Evolutionary conservation across 2,888 invertebrate species (phyloP).

Genomic region (Iphiclides podalirius): DNA sequence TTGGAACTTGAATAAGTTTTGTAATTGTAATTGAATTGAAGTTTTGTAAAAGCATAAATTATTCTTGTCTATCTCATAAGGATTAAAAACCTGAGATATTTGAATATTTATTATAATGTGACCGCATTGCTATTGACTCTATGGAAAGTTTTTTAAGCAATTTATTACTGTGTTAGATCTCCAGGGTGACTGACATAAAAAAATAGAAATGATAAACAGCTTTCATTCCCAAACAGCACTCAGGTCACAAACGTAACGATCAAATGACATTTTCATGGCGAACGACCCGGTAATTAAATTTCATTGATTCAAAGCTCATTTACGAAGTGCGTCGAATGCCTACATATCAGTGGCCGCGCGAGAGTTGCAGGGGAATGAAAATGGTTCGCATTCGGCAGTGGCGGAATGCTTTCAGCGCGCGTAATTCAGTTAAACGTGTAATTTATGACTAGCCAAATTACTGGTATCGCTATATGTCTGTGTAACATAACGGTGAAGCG

Average conservation of each 20-base stretch:
- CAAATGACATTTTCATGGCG: constrained; percentile 25
- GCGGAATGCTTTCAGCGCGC: constrained; percentile 72
- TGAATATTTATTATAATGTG: too few relatives aligned
- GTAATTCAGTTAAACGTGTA: constrained; percentile 79
- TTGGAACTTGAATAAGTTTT: too few relatives aligned
- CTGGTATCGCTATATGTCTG: constrained; percentile 62
- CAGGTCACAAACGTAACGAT: constrained; percentile 5
- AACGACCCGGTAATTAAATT: constrained; percentile 55
- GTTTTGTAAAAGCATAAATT: too few relatives aligned
- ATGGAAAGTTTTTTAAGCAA: too few relatives aligned
- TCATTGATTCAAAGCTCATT: constrained; percentile 55
- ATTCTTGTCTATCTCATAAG: too few relatives aligned
- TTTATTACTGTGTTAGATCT: too few relatives aligned
- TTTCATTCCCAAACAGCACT: too few relatives aligned
- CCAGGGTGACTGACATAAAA: too few relatives aligned
- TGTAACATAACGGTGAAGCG: constrained; percentile 35
- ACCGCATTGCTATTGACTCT: too few relatives aligned
- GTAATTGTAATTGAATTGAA: too few relatives aligned
- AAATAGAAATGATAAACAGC: too few relatives aligned
- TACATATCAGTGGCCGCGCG: constrained; percentile 53
- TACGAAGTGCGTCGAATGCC: constrained; percentile 56
- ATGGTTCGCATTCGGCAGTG: constrained; percentile 56
- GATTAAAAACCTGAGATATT: too few relatives aligned
- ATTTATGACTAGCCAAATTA: constrained; percentile 77
- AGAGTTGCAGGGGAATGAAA: constrained; percentile 52